Percentiles rank a stretch among this genome's conserved stretches.
Conservation (phyloP, 2,113 vertebrate genomes). For the Butorides virescens region DNA sequence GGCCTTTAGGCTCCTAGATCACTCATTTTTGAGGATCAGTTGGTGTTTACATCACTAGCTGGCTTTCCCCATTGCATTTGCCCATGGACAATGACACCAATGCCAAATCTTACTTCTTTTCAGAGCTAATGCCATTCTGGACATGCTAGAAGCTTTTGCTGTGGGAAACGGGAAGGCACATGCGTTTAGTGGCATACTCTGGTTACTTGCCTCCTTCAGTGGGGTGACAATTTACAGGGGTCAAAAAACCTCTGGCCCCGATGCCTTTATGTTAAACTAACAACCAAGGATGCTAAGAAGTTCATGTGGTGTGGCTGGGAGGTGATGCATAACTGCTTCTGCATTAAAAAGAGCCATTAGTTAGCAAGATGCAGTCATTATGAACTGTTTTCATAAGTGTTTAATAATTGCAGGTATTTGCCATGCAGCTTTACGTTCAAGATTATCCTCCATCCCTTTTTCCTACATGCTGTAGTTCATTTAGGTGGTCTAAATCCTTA, state of each 20-base stretch:
- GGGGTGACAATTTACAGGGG: background rate
- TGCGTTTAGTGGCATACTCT: background rate
- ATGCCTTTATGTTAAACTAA: slow-evolving; percentile 53
- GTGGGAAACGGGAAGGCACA: rapidly evolving
- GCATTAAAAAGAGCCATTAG: slow-evolving; percentile 36
- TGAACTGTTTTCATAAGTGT: background rate
- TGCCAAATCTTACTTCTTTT: background rate
- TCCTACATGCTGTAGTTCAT: background rate
- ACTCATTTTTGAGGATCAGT: background rate
- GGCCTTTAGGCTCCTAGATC: background rate
- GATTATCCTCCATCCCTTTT: background rate
- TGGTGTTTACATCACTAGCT: background rate
- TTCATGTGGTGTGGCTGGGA: slow-evolving; percentile 21
- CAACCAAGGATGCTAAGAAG: slow-evolving; percentile 23
- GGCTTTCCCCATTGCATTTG: background rate
- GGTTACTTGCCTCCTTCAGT: background rate
- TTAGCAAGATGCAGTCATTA: slow-evolving; percentile 26
- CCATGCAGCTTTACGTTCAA: background rate
- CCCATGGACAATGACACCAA: background rate
- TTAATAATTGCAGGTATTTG: slow-evolving; percentile 5
- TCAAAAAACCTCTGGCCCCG: background rate
- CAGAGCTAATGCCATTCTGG: background rate
- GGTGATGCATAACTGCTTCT: slow-evolving; percentile 20
- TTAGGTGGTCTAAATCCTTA: background rate
- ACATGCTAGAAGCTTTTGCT: background rate